These are phyloP conservation scores for Hemichromis elongatus DNA, from an alignment of 2,113 vertebrate genomes.

Conservation along the genomic window DNA sequence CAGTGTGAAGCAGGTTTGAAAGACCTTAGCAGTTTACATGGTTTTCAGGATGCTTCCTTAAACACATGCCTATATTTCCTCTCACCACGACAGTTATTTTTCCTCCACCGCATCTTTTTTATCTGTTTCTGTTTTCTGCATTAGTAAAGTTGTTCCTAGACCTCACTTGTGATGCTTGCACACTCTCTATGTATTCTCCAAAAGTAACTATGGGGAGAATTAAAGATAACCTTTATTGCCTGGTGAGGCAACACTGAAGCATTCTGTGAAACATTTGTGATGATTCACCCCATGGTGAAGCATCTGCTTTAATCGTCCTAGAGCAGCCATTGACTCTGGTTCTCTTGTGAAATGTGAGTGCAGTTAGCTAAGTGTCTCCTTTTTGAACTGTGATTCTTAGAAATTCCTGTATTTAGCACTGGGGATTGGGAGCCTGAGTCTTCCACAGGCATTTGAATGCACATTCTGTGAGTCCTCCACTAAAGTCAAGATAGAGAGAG, in stretches of 20 bases:
- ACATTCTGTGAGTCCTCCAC: conserved; percentile 63
- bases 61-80: conserved; percentile 37
- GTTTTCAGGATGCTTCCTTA: conserved; percentile 3
- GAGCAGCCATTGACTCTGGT: conserved; percentile 39
- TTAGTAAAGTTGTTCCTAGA: conserved; percentile 7
- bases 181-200: not conserved
- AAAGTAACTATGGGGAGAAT: not conserved
- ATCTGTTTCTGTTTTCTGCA: conserved; percentile 8
- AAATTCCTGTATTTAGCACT: conserved; percentile 70
- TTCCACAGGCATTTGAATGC: conserved; percentile 70
- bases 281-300: conserved; percentile 41
- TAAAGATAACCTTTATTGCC: not conserved
- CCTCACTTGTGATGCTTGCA: not conserved
- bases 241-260: not conserved
- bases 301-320: conserved; percentile 19
- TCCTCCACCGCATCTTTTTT: not conserved
- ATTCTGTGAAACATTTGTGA: conserved; percentile 15
- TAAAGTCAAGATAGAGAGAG: conserved; percentile 36
- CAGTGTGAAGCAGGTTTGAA: not conserved
- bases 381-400: conserved; percentile 74
- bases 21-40: not conserved
- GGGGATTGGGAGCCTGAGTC: conserved; percentile 67
- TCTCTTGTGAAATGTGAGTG: conserved; percentile 50
- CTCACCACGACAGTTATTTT: conserved; percentile 18
- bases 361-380: conserved; percentile 64